Conservation (phyloP, 2,888 invertebrate species). For the Leucoptera coffeella region DNA sequence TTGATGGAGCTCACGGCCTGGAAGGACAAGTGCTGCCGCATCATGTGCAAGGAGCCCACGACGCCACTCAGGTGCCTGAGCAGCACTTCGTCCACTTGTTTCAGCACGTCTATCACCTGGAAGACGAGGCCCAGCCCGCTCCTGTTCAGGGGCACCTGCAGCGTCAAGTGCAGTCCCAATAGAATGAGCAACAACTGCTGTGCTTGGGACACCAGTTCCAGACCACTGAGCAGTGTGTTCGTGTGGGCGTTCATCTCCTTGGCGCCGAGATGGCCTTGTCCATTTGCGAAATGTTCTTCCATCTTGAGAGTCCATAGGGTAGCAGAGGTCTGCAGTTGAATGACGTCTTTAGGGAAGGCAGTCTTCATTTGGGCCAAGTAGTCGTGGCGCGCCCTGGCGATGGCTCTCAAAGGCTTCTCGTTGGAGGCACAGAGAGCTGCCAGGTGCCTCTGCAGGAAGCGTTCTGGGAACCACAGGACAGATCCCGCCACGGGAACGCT, state of each 20-base stretch:
- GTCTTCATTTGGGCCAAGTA: conserved; percentile 52
- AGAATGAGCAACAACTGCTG: conserved; percentile 46
- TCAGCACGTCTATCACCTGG: conserved; percentile 74
- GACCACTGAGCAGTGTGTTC: conserved; percentile 45
- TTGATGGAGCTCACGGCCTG: conserved; percentile 63
- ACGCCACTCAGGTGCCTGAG: conserved; percentile 63
- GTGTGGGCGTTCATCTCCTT: conserved; percentile 36
- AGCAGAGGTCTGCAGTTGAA: conserved; percentile 22
- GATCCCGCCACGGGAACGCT: conserved; percentile 75
- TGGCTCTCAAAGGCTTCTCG: conserved; percentile 30
- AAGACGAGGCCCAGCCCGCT: conserved; percentile 69
- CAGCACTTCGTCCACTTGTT: conserved; percentile 67
- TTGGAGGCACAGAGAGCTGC: conserved; percentile 50
- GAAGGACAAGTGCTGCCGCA: conserved; percentile 74
- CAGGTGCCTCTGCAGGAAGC: conserved; percentile 65
- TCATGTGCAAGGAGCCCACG: conserved; percentile 66
- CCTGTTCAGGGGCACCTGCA: conserved; percentile 73
- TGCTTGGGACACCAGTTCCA: conserved; percentile 63
- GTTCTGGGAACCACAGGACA: conserved; percentile 78
- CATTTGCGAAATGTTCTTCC: conserved; percentile 27
- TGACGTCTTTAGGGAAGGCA: conserved; percentile 59
- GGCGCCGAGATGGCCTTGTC: conserved; percentile 27
- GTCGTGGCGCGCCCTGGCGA: conserved; percentile 46
- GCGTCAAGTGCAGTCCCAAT: conserved; percentile 62
- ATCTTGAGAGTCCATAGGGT: conserved; percentile 30